These are phyloP conservation scores for Antidorcas marsupialis DNA, from an alignment of 2,113 vertebrate species.

Conservation along the genomic window DNA sequence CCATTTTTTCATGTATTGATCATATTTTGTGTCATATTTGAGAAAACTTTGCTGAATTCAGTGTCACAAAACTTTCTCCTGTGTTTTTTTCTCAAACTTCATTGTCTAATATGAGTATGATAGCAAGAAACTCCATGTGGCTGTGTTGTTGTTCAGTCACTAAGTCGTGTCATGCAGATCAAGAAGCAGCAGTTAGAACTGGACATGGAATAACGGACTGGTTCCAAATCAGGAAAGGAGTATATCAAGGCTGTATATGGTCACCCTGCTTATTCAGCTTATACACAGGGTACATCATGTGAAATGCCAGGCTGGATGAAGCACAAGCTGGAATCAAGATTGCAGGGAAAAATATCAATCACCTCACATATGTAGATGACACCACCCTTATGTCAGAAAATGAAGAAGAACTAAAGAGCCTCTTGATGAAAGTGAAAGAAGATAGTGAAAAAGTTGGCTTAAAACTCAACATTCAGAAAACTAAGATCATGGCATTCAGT, in stretches of 20 bases:
- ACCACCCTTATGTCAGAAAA: neutral
- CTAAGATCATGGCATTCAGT: neutral
- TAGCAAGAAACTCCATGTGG: neutral
- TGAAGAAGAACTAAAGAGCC: neutral
- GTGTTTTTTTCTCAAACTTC: neutral
- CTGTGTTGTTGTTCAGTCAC: neutral
- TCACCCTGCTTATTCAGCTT: neutral
- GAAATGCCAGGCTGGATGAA: neutral
- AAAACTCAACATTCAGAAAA: neutral
- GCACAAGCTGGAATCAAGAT: neutral
- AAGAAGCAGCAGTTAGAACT: neutral
- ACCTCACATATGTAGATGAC: neutral
- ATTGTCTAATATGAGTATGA: neutral
- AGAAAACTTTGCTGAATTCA: neutral
- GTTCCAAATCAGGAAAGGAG: neutral
- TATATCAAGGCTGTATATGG: neutral
- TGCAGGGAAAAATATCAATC: neutral
- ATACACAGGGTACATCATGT: neutral
- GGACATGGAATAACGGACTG: neutral
- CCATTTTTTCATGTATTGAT: neutral
- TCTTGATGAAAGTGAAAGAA: neutral
- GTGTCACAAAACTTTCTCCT: neutral
- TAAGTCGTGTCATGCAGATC: neutral
- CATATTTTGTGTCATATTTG: neutral
- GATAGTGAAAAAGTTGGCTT: neutral